Evolutionary conservation across 2,797 vertebrate genomes (phyloP).

Genomic region (Leptoclinus maculatus): DNA sequence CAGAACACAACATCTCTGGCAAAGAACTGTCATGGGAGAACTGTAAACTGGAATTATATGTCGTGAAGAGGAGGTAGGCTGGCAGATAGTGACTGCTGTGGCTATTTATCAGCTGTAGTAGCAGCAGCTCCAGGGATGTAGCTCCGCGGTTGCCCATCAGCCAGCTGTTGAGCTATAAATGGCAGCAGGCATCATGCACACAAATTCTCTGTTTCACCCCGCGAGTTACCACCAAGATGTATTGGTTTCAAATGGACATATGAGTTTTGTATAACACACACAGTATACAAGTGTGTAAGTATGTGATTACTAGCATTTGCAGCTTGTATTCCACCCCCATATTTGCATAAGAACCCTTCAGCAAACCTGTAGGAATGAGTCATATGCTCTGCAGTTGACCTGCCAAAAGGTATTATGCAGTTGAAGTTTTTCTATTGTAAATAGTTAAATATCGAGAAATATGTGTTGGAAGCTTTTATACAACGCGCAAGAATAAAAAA

Average conservation of each 20-base stretch:
- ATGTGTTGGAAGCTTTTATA: background rate
- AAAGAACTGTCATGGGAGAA: conserved; percentile 44
- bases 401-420: background rate
- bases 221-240: background rate
- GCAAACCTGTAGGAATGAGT: background rate
- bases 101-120: conserved; percentile 57
- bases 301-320: background rate
- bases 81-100: conserved; percentile 32
- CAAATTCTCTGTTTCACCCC: conserved; percentile 17
- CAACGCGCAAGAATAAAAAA: background rate
- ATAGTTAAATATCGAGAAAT: background rate
- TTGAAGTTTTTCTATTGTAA: background rate
- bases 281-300: background rate
- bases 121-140: conserved; percentile 44
- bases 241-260: background rate
- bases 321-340: background rate
- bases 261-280: background rate
- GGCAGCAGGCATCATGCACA: conserved; percentile 36
- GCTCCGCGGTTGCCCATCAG: conserved; percentile 31
- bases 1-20: conserved; percentile 20
- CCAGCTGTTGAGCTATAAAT: conserved; percentile 62
- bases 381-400: background rate
- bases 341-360: conserved; percentile 1
- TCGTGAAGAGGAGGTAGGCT: conserved; percentile 32
- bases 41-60: conserved; percentile 53